phyloP scores from a whole-genome alignment of 2,888 invertebrate species.

The Itoplectis maculator region DNA sequence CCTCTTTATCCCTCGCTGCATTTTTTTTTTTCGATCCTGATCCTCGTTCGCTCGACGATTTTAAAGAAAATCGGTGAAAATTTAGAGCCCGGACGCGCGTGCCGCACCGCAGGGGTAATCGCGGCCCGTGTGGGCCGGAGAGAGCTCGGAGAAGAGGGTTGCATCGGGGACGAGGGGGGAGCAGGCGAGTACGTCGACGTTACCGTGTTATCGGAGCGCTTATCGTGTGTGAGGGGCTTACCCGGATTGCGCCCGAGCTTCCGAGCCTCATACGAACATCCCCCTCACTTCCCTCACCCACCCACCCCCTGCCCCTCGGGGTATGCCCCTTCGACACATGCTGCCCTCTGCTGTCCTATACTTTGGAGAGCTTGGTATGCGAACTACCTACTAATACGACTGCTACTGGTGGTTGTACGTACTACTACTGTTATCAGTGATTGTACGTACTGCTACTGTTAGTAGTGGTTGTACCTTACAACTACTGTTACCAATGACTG shows the following conservation, averaged over 20 bases:
- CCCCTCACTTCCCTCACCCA: slow-evolving; percentile 17
- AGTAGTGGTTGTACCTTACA: too few species aligned
- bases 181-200: slow-evolving; percentile 69
- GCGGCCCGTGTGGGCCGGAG: slow-evolving; percentile 47
- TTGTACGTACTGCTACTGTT: too few species aligned
- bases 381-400: slow-evolving; percentile 18
- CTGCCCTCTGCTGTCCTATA: slow-evolving; percentile 54
- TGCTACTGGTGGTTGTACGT: too few species aligned
- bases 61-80: slow-evolving; percentile 77
- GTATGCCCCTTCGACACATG: slow-evolving; percentile 60
- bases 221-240: slow-evolving; percentile 83
- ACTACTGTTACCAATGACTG: background rate
- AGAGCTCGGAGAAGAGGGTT: slow-evolving; percentile 59
- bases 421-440: too few species aligned
- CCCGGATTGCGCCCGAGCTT: slow-evolving; percentile 77
- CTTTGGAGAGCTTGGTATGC: slow-evolving; percentile 21
- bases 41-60: slow-evolving; percentile 60
- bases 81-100: slow-evolving; percentile 76
- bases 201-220: slow-evolving; percentile 82
- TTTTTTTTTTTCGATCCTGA: background rate
- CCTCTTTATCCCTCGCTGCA: slow-evolving; percentile 23
- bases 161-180: slow-evolving; percentile 52
- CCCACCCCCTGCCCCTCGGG: slow-evolving; percentile 7
- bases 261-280: slow-evolving; percentile 30
- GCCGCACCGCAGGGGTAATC: slow-evolving; percentile 43